Percentiles rank a stretch among this genome's conserved stretches.
phyloP scores from a whole-genome alignment of 2,888 invertebrate genomes.

The Heliconius charithonia region DNA sequence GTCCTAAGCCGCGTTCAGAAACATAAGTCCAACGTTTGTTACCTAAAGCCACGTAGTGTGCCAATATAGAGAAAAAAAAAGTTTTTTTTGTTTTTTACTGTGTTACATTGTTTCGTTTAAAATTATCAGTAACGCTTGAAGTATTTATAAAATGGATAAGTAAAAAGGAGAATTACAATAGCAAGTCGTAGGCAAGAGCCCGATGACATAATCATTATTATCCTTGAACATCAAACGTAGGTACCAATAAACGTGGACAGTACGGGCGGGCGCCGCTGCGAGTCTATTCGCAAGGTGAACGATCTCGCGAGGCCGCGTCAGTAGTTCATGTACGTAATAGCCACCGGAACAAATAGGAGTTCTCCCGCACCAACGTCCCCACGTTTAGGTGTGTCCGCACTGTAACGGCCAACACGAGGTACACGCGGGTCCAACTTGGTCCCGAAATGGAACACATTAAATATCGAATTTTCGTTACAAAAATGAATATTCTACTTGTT shows the following conservation, averaged over 20 bases:
- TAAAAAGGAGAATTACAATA: not conserved
- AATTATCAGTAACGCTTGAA: not conserved
- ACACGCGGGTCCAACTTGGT: constrained; percentile 49
- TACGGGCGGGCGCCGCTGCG: constrained; percentile 55
- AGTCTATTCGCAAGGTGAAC: constrained; percentile 76
- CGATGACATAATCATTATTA: constrained; percentile 68
- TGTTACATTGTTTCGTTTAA: not conserved
- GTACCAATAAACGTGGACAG: constrained; percentile 61
- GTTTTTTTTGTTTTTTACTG: not conserved
- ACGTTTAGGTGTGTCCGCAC: constrained; percentile 33
- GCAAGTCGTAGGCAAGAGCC: constrained; percentile 41
- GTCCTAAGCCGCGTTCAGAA: not conserved
- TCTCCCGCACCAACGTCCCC: constrained; percentile 45
- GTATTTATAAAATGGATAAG: not conserved
- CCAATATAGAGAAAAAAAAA: not conserved
- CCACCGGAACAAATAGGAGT: constrained; percentile 56
- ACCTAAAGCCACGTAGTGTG: not conserved
- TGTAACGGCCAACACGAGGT: constrained; percentile 48
- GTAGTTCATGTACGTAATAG: constrained; percentile 42
- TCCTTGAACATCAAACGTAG: constrained; percentile 72
- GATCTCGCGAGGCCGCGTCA: constrained; percentile 74
- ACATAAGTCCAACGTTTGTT: constrained; percentile 2
- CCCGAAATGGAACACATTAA: constrained; percentile 32
- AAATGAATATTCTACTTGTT: no score
- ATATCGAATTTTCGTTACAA: not conserved